Conservation (phyloP, 2,113 vertebrate species). For the Lagenorhynchus albirostris region DNA sequence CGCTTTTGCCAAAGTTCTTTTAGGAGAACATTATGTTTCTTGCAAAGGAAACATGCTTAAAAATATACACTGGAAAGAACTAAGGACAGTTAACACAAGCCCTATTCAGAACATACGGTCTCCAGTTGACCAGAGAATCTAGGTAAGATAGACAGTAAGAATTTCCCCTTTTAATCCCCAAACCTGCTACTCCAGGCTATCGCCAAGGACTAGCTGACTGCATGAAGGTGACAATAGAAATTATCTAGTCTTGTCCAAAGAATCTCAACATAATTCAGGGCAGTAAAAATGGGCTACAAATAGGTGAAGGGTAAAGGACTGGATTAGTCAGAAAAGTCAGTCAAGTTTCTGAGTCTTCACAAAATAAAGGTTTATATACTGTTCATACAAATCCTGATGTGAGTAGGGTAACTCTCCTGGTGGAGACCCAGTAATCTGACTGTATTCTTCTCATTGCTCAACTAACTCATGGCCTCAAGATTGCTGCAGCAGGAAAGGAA, state of each 20-base stretch:
- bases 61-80: constrained; percentile 11
- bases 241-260: neutral
- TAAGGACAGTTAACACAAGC: neutral
- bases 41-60: neutral
- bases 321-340: constrained; percentile 11
- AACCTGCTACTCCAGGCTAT: neutral
- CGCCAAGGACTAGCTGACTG: neutral
- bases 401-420: neutral
- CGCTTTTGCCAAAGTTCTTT: neutral
- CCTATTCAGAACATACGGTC: neutral
- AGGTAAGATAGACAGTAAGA: neutral
- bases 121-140: neutral
- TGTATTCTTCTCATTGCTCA: neutral
- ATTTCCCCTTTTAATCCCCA: neutral
- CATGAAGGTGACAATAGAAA: neutral
- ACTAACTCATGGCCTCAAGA: neutral
- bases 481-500: neutral
- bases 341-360: neutral
- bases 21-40: neutral
- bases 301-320: neutral
- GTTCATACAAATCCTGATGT: neutral
- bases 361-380: neutral
- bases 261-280: neutral
- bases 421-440: neutral
- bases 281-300: constrained; percentile 19